phyloP scores from a whole-genome alignment of 1,140 invertebrate species.

The Onthophagus taurus region DNA sequence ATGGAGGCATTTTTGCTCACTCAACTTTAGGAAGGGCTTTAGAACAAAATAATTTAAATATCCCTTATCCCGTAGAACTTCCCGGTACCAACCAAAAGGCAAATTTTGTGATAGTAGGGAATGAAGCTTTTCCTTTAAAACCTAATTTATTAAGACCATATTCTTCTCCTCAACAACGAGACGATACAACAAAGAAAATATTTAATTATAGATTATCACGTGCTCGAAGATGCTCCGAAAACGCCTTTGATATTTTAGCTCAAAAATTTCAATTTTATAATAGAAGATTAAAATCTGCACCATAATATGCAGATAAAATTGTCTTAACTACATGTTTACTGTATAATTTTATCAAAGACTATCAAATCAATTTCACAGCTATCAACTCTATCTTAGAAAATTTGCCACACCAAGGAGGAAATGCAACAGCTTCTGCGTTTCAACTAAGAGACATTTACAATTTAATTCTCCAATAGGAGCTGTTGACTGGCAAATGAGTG shows the following conservation, averaged over 20 bases:
- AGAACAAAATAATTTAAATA: conserved; percentile 7
- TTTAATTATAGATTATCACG: conserved; percentile 36
- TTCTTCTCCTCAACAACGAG: not conserved
- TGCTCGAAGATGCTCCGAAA: conserved; percentile 33
- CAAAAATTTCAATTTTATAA: conserved; percentile 22
- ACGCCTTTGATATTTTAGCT: conserved; percentile 26
- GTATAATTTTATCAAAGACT: conserved; percentile 17
- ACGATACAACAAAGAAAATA: conserved; percentile 17
- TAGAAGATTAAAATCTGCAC: conserved; percentile 21
- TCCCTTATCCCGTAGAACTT: not conserved
- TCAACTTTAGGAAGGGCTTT: conserved; percentile 15
- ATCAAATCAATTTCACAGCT: no score
- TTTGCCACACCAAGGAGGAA: no score
- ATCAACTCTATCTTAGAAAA: no score
- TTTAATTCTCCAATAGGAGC: no score
- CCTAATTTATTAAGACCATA: conserved; percentile 1
- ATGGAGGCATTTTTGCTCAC: conserved; percentile 27
- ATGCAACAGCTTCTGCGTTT: no score
- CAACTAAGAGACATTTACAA: no score
- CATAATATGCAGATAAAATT: conserved; percentile 21
- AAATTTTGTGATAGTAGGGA: not conserved
- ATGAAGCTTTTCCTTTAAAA: conserved; percentile 5
- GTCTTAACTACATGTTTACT: conserved; percentile 29
- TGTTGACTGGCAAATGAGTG: no score
- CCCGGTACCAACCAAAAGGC: not conserved